These are phyloP conservation scores for Microcebus lehilahytsara DNA, from an alignment of 2,113 vertebrate species.

Conservation along the genomic window DNA sequence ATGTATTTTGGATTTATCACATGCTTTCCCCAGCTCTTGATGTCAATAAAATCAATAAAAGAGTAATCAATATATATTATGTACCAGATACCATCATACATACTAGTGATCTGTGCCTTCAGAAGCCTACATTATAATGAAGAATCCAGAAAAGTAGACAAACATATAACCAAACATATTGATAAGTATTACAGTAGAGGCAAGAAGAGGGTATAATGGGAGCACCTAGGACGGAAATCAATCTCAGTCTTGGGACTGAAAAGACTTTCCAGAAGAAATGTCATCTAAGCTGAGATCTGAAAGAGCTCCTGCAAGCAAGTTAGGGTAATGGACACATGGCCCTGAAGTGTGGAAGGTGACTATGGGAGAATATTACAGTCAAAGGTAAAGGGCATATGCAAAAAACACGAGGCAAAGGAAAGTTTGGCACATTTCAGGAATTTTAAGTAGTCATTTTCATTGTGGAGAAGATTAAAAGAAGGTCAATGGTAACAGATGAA, in stretches of 20 bases:
- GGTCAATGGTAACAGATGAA: neutral
- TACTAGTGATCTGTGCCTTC: neutral
- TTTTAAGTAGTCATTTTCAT: neutral
- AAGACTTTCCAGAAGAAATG: neutral
- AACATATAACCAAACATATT: neutral
- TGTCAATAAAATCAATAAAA: neutral
- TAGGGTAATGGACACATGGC: neutral
- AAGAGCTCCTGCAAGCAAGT: neutral
- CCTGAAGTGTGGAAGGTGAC: neutral
- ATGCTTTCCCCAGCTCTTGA: neutral
- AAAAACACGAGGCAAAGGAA: neutral
- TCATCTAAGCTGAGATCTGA: neutral
- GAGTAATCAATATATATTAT: neutral
- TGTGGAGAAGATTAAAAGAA: neutral
- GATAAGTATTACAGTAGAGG: neutral
- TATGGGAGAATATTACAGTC: neutral
- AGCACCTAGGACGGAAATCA: neutral
- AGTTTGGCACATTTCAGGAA: neutral
- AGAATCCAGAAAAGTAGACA: neutral
- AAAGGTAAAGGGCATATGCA: neutral
- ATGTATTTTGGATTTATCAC: neutral
- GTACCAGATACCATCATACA: neutral
- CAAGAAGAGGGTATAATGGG: neutral
- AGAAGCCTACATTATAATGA: neutral
- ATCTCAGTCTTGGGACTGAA: neutral